These are phyloP conservation scores for Solea solea DNA, from an alignment of 2,113 vertebrate genomes.

Conservation along the genomic window DNA sequence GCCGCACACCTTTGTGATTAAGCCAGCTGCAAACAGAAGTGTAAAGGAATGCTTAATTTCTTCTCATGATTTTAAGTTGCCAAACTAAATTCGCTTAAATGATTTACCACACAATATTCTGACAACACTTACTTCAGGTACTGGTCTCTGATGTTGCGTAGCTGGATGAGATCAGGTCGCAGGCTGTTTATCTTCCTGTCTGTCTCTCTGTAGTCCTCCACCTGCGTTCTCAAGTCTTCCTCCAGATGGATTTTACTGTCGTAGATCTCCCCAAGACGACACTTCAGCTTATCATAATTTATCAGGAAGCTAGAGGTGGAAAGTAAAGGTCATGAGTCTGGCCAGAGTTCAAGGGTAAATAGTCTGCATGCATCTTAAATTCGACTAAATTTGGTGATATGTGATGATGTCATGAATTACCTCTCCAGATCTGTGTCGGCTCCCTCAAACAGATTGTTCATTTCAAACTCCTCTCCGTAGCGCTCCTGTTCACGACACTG, in stretches of 20 bases:
- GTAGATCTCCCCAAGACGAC: constrained; percentile 93
- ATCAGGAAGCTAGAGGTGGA: constrained; percentile 88
- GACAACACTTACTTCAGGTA: constrained; percentile 90
- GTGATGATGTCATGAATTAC: constrained; percentile 67
- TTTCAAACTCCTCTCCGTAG: constrained; percentile 91
- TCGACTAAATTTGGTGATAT: not conserved
- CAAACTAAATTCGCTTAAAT: not conserved
- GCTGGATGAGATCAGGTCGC: constrained; percentile 94
- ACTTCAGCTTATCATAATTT: constrained; percentile 96
- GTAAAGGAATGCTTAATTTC: not conserved
- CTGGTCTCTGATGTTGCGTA: constrained; percentile 95
- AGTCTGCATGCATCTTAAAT: not conserved
- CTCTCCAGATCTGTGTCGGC: constrained; percentile 92
- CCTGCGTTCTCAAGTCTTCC: constrained; percentile 93
- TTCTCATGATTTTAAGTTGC: not conserved
- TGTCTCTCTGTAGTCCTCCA: constrained; percentile 94
- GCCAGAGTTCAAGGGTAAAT: not conserved
- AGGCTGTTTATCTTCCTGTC: constrained; percentile 97
- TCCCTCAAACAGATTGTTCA: constrained; percentile 85
- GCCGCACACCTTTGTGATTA: constrained; percentile 95
- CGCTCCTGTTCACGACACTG: constrained; percentile 93
- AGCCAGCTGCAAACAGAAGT: constrained; percentile 86
- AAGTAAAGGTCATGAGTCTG: constrained; percentile 30
- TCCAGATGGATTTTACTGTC: constrained; percentile 94
- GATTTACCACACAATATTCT: not conserved